Conservation (phyloP, 2,888 invertebrate species). For the Hydroisotoma schaefferi region DNA sequence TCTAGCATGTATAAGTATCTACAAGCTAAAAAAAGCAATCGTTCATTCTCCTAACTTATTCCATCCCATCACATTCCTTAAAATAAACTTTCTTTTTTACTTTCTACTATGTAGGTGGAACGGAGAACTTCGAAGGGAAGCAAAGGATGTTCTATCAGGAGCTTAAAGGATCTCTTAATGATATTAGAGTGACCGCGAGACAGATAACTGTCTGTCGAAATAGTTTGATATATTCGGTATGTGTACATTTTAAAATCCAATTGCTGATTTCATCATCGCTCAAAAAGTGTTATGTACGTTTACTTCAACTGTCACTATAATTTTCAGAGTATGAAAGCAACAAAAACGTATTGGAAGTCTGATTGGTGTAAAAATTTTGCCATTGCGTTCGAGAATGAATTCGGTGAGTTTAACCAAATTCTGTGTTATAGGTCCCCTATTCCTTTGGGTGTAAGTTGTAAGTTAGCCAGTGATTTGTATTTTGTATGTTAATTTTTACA, state of each 20-base stretch:
- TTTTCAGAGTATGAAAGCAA: slow-evolving; percentile 56
- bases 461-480: too few species aligned
- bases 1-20: neutral
- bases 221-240: slow-evolving; percentile 67
- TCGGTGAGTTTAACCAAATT: slow-evolving; percentile 59
- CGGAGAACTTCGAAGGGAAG: slow-evolving; percentile 78
- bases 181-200: slow-evolving; percentile 15
- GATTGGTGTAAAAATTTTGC: slow-evolving; percentile 95
- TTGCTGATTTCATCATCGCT: neutral
- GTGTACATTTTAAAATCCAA: slow-evolving; percentile 13
- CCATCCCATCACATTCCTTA: neutral
- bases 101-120: slow-evolving; percentile 62
- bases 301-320: neutral
- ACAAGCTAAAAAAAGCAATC: neutral
- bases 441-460: too few species aligned
- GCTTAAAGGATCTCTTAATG: slow-evolving; percentile 52
- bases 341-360: slow-evolving; percentile 72
- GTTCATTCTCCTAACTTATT: too few species aligned
- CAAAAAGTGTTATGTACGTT: neutral
- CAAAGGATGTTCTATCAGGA: slow-evolving; percentile 73
- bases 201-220: slow-evolving; percentile 73
- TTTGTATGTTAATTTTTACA: neutral
- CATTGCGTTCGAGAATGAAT: slow-evolving; percentile 84
- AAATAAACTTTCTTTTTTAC: slow-evolving; percentile 20
- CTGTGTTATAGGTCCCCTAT: too few species aligned